Percentiles rank a stretch among this genome's conserved stretches.
These are phyloP conservation scores for Siphlonurus alternatus DNA, from an alignment of 2,888 invertebrate genomes.

Conservation along the genomic window DNA sequence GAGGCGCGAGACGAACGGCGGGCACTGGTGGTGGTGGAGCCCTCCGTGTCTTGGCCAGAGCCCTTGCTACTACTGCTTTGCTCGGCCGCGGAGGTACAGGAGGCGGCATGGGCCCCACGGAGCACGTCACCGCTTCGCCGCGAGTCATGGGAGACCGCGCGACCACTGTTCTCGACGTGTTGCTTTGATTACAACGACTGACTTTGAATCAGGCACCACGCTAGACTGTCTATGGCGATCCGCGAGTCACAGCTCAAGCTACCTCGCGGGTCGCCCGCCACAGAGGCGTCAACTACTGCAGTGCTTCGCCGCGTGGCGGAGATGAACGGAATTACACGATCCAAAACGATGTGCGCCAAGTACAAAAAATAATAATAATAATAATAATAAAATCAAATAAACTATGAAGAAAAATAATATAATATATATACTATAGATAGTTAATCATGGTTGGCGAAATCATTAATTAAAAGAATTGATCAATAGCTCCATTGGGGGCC, in stretches of 20 bases:
- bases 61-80: constrained; percentile 52
- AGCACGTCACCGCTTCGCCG: constrained; percentile 3
- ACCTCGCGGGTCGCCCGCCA: background rate
- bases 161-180: background rate
- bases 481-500: too few species aligned
- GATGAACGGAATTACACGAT: background rate
- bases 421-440: too few species aligned
- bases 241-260: background rate
- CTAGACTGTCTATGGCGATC: background rate
- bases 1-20: constrained; percentile 25
- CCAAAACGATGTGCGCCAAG: background rate
- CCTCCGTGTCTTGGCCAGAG: constrained; percentile 37
- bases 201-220: too few species aligned
- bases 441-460: too few species aligned
- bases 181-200: background rate
- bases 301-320: background rate
- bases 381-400: too few species aligned
- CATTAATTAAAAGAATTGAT: too few species aligned
- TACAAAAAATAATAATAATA: too few species aligned
- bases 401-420: too few species aligned
- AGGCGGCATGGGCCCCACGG: constrained; percentile 33
- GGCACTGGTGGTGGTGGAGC: background rate
- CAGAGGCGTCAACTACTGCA: background rate
- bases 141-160: constrained; percentile 1
- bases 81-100: constrained; percentile 70